Conservation (phyloP, 2,797 vertebrate species). For the Ctenochaetus hawaiiensis region DNA sequence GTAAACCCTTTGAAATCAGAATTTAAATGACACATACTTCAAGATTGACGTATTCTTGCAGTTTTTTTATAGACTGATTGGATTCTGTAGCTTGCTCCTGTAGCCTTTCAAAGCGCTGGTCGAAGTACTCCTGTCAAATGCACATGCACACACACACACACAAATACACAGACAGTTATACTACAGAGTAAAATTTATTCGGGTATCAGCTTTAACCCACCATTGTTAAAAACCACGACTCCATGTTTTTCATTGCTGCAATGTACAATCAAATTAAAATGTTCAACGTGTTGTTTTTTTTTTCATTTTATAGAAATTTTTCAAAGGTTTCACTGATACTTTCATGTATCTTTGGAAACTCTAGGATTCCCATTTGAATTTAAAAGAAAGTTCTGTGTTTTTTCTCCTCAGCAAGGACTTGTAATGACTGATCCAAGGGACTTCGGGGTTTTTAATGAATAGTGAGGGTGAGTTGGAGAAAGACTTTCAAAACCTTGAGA, state of each 20-base stretch:
- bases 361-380: no score
- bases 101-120: constrained; percentile 57
- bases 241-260: no score
- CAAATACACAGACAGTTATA: neutral
- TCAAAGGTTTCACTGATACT: no score
- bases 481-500: neutral
- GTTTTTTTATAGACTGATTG: constrained; percentile 30
- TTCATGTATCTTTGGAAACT: no score
- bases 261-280: no score
- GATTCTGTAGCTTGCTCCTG: constrained; percentile 51
- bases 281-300: no score
- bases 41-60: constrained; percentile 31
- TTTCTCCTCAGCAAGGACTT: no score
- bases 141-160: constrained; percentile 17
- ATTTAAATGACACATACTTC: constrained; percentile 33
- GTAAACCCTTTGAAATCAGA: neutral
- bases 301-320: no score
- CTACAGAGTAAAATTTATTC: neutral
- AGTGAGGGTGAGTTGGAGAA: neutral
- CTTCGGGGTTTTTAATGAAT: neutral
- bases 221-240: no score
- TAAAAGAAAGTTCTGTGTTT: no score
- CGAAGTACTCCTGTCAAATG: constrained; percentile 68
- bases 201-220: no score
- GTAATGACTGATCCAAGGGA: no score